Evolutionary conservation across 2,797 vertebrate genomes (phyloP), one percentile per base, ranked within the genome.

Genomic region (Chiroxiphia lanceolata): DNA sequence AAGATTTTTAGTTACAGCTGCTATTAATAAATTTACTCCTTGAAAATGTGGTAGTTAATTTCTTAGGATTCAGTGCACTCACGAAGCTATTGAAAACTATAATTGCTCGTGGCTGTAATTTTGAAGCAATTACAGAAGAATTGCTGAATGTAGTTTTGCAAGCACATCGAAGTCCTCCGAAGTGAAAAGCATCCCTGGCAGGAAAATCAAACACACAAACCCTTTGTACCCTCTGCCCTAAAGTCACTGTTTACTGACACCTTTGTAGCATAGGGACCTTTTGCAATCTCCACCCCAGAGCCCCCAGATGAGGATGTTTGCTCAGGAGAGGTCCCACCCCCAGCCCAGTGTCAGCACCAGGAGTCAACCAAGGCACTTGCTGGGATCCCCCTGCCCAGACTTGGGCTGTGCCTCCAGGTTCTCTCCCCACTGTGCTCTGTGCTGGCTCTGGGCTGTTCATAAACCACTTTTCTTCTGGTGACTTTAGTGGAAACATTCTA

Each of bases 21-120:
- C 88, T 96, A 91, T 94, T 94, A 94, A 95, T 94, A 96, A 88
- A 81, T 22, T 64, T 45, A 2, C 72, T 89, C 68, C 91, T 94
- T 93, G 89, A 83, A 95, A 88, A 96, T 42, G 44, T 26, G 45
- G 74, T 69, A 56, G 63, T 86, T 85, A 63, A 94, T 92, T 91
- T 85, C 88, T 90, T 63, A 47, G 81, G 94, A 89, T 89, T 90
- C 90, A 77, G 72, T 15, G 50, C 33, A 17, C 67, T 89, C 91
- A 87, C 70, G 61, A 57, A 78, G 85, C 91, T 79, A 61, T 60
- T 83, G 78, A 74, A 94, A 90, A 86, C 48, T 54, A 1, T 72
- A 93, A 93, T 90, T 85, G 94, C 79, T 79, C 18, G 6, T 93
- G 67, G 68, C 64, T 91, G 83, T 81, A 82, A 95, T 95, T 93